phyloP scores from a whole-genome alignment of 2,888 invertebrate genomes.

The Polyommatus icarus region DNA sequence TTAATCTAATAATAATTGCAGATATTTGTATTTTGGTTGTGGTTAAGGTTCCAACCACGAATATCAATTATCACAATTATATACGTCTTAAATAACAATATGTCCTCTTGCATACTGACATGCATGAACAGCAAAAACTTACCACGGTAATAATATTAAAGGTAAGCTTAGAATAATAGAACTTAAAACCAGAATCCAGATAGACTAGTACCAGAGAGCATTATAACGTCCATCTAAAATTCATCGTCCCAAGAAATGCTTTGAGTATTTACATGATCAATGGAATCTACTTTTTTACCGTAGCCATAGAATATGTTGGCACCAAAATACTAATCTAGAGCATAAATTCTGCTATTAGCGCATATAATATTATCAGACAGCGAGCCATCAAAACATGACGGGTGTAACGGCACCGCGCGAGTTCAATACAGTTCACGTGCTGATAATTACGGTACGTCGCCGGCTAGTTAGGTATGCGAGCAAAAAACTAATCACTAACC shows the following conservation, averaged over 20 bases:
- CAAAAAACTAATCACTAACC: conserved; percentile 4
- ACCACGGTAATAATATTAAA: too few relatives aligned
- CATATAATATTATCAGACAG: background rate
- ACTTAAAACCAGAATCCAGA: too few relatives aligned
- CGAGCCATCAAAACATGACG: background rate
- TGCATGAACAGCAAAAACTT: too few relatives aligned
- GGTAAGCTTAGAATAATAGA: too few relatives aligned
- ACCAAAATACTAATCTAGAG: background rate
- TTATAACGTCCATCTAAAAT: too few relatives aligned
- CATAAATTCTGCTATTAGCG: background rate
- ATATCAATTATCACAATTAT: too few relatives aligned
- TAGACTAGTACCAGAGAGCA: too few relatives aligned
- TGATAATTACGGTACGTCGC: conserved; percentile 9
- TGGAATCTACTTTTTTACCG: too few relatives aligned
- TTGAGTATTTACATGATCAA: too few relatives aligned
- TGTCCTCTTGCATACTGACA: too few relatives aligned
- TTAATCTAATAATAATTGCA: conserved; percentile 17
- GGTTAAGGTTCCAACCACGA: background rate
- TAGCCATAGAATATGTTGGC: background rate
- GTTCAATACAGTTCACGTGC: conserved; percentile 17
- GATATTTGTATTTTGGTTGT: background rate
- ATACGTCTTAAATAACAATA: too few relatives aligned
- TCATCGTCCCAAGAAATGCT: too few relatives aligned
- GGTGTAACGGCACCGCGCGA: conserved; percentile 17
- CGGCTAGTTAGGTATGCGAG: conserved; percentile 14